Evolutionary conservation across 2,888 invertebrate genomes (phyloP).

Genomic region (Tromatobia lineatoria): DNA sequence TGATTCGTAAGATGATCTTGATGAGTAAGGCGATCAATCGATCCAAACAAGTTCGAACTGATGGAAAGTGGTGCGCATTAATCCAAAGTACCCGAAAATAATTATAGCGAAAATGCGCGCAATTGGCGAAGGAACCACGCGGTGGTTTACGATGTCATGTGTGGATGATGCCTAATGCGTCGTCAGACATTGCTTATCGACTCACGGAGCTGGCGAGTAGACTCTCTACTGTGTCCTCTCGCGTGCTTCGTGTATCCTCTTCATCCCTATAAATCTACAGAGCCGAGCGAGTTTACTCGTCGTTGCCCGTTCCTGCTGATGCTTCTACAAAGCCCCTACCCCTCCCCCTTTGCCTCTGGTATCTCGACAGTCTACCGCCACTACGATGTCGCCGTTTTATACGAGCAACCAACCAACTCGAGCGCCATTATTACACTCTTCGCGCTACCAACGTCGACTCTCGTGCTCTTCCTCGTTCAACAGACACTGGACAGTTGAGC

Average conservation of each 20-base stretch:
- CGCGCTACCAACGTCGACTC: constrained; percentile 49
- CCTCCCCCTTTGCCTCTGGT: constrained; percentile 31
- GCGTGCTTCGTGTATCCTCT: constrained; percentile 59
- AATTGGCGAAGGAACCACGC: neutral
- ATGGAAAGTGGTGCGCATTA: neutral
- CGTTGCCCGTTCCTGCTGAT: constrained; percentile 45
- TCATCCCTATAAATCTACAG: constrained; percentile 60
- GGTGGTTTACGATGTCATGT: constrained; percentile 52
- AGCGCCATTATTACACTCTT: constrained; percentile 51
- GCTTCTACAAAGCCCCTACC: constrained; percentile 50
- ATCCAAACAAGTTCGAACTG: neutral
- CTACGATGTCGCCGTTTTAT: constrained; percentile 52
- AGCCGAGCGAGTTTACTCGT: constrained; percentile 57
- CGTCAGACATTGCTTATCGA: constrained; percentile 77
- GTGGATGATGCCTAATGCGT: constrained; percentile 70
- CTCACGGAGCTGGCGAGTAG: constrained; percentile 70
- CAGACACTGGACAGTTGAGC: constrained; percentile 44
- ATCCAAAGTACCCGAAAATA: neutral
- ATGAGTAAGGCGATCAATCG: too few relatives aligned
- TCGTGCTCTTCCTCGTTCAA: constrained; percentile 49
- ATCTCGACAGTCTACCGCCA: constrained; percentile 42
- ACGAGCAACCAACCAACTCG: constrained; percentile 41
- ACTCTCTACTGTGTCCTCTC: constrained; percentile 75
- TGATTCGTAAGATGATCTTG: too few relatives aligned
- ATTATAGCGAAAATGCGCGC: neutral